Evolutionary conservation across 1,140 invertebrate genomes (phyloP).

Genomic region (Cyclina sinensis): DNA sequence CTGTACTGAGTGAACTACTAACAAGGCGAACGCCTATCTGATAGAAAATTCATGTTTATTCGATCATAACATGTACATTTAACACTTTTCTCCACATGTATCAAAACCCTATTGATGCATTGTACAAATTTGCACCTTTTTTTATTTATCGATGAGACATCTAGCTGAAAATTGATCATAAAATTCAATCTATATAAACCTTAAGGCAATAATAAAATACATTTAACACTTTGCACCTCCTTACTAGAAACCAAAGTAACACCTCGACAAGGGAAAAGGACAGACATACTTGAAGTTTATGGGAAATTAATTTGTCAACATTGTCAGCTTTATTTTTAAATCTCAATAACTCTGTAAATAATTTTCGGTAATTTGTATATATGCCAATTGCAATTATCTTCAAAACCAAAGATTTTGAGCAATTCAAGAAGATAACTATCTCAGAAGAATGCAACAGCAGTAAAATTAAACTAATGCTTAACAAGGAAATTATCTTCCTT

Average conservation of each 20-base stretch:
- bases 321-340: constrained; percentile 41
- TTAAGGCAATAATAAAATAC: not conserved
- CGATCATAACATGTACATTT: not conserved
- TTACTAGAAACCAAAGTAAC: not conserved
- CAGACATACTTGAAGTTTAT: constrained; percentile 38
- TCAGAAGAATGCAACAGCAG: not conserved
- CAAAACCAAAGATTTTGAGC: not conserved
- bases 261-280: not conserved
- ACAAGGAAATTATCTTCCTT: not conserved
- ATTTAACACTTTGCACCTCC: constrained; percentile 11
- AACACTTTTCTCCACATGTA: not conserved
- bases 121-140: not conserved
- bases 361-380: constrained; percentile 12
- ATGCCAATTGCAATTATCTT: constrained; percentile 10
- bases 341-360: not conserved
- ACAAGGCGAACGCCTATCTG: too few relatives aligned
- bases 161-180: constrained; percentile 10
- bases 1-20: not conserved
- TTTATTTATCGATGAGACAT: constrained; percentile 16
- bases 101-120: not conserved
- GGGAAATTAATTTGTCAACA: constrained; percentile 34
- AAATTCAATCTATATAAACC: constrained; percentile 12
- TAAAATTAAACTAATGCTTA: too few relatives aligned
- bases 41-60: not conserved
- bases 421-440: constrained; percentile 4